Evolutionary conservation across 1,140 invertebrate genomes (phyloP), one percentile per base, ranked within the genome.

Genomic region (Ditylenchus dipsaci): DNA sequence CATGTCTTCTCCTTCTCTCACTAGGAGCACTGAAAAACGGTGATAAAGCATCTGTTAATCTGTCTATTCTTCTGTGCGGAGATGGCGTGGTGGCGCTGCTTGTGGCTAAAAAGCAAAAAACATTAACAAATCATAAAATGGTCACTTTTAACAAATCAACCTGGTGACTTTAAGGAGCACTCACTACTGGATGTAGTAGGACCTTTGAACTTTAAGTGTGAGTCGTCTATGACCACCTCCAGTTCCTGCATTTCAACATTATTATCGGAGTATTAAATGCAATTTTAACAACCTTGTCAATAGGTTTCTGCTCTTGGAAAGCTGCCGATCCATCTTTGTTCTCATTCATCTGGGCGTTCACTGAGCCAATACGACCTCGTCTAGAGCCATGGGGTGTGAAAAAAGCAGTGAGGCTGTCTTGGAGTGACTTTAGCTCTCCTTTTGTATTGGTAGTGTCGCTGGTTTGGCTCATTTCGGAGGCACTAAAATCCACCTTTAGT

Each of bases 331-430:
- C 53, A 3, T 56, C 53, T 29, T 23, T 29, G 21, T 56, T 56
- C 13, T 56, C 53, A 13, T 38, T 33, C 26, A 21, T 23, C 23
- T 63, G 29, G 13, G 42, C 60, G 29, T 30, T 63, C 13, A 63
- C 38, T 15, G 56, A 47, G 1, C 57, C 53, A 8, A 72, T 43
- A 26, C 78, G 60, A 0, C 78, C 78, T 77, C 86, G 85, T 21
- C 82, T 53, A 63, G 74, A 77, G 62, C 80, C 77, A 26, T 72
- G 75, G 27, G 83, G 78, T 21, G 82, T 85, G 61, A 85, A 85
- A 74, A 84, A 85, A 53, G 75, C 67, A 15, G 76, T 75, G 3
- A 85, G 73, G 15, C 82, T 83, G 65, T 82, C 80, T 56, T 73
- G 71, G 5, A 72, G 29, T n/a, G 49, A 47, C 53, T 60, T 70